Evolutionary conservation across 2,797 vertebrate species (phyloP).

Genomic region (Arctocebus calabarensis): DNA sequence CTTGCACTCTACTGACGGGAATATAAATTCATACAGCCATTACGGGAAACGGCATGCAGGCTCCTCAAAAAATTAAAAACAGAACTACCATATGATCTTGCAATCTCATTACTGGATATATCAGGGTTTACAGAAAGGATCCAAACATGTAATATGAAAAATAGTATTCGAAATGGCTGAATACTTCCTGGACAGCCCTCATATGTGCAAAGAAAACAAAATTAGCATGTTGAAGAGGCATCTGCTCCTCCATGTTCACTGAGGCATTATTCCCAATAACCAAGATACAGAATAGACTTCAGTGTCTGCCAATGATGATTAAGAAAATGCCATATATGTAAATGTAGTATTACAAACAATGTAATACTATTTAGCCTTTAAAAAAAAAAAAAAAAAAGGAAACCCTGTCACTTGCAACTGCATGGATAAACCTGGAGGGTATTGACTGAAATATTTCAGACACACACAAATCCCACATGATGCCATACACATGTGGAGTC

Average conservation of each 20-base stretch:
- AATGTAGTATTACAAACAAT: too few relatives aligned
- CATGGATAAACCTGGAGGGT: background rate
- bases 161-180: too few relatives aligned
- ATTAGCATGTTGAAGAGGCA: background rate
- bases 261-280: background rate
- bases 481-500: background rate
- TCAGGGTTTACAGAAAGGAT: too few relatives aligned
- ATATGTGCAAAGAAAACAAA: background rate
- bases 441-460: background rate
- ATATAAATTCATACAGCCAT: background rate
- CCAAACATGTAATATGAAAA: too few relatives aligned
- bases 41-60: background rate
- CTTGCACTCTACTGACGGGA: background rate
- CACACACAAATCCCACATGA: background rate
- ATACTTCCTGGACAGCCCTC: too few relatives aligned
- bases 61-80: background rate
- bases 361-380: background rate
- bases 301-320: background rate
- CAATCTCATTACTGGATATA: background rate
- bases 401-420: background rate
- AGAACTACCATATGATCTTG: background rate
- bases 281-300: background rate
- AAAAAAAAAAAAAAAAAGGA: background rate
- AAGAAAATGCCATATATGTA: background rate
- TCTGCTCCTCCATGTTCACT: rapidly evolving